A percentile compares a stretch with the other conserved stretches of the same genome.
These are phyloP conservation scores for Gymnoscopelus microlampas DNA, from an alignment of 2,797 vertebrate species.

Conservation along the genomic window DNA sequence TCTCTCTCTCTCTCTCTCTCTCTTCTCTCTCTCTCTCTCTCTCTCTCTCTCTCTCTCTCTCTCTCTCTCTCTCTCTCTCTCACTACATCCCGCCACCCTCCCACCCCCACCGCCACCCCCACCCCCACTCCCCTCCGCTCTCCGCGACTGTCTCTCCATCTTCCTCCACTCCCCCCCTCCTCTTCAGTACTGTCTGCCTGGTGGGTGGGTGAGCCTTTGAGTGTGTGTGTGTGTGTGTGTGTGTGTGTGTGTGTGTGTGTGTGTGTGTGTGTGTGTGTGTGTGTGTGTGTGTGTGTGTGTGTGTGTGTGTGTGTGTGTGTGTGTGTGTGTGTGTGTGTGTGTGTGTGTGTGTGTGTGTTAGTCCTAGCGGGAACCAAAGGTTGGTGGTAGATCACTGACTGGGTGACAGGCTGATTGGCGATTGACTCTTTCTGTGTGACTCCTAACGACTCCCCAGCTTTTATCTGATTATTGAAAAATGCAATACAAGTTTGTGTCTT, in stretches of 20 bases:
- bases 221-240: slow-evolving; percentile 52
- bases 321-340: slow-evolving; percentile 49
- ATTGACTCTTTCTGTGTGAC: slow-evolving; percentile 29
- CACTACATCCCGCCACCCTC: slow-evolving; percentile 46
- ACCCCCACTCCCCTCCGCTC: slow-evolving; percentile 48
- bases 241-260: slow-evolving; percentile 24
- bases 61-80: slow-evolving; percentile 29
- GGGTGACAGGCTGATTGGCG: slow-evolving; percentile 39
- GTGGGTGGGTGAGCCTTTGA: slow-evolving; percentile 55
- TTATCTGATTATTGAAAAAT: slow-evolving; percentile 49
- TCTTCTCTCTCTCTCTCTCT: slow-evolving; percentile 24
- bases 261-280: slow-evolving; percentile 52
- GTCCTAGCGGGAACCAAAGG: slow-evolving; percentile 26
- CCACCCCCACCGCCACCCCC: slow-evolving; percentile 41
- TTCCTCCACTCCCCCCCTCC: slow-evolving; percentile 52
- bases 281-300: slow-evolving; percentile 35
- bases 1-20: slow-evolving; percentile 39
- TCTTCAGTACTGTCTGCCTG: slow-evolving; percentile 63
- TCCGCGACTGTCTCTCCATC: slow-evolving; percentile 59
- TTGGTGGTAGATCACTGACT: slow-evolving; percentile 40
- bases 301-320: slow-evolving; percentile 55
- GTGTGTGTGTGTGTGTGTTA: slow-evolving; percentile 2
- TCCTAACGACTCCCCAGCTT: slow-evolving; percentile 40
- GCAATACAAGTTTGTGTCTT: slow-evolving; percentile 1
- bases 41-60: slow-evolving; percentile 35